A percentile compares a stretch with the other conserved stretches of the same genome.
phyloP scores from a whole-genome alignment of 2,888 invertebrate genomes.

The Micoletzkya japonica region DNA sequence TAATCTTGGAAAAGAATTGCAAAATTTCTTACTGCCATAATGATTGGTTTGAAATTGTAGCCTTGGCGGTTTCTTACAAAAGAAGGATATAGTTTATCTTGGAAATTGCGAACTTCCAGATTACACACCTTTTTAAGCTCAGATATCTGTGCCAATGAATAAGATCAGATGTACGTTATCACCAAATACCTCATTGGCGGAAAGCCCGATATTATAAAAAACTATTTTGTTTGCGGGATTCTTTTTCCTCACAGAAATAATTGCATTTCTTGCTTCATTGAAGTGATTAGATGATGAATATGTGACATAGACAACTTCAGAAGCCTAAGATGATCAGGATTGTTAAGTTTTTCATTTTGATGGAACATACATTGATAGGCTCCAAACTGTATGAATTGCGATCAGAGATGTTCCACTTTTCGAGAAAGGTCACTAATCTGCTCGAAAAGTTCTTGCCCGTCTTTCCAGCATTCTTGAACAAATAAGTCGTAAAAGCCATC shows the following conservation, averaged over 20 bases:
- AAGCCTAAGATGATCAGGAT: background rate
- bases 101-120: slow-evolving; percentile 18
- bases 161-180: too few relatives aligned
- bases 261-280: slow-evolving; percentile 5
- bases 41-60: slow-evolving; percentile 29
- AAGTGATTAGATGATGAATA: slow-evolving; percentile 26
- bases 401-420: slow-evolving; percentile 12
- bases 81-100: background rate
- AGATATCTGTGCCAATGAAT: too few relatives aligned
- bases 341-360: too few relatives aligned
- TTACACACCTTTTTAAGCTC: slow-evolving; percentile 26
- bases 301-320: background rate
- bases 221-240: slow-evolving; percentile 10
- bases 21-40: slow-evolving; percentile 28
- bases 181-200: background rate
- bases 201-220: slow-evolving; percentile 24
- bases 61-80: background rate
- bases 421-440: background rate
- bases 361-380: background rate
- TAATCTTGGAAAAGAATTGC: too few relatives aligned
- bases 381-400: background rate
- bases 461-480: too few relatives aligned
- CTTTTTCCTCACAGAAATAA: background rate
- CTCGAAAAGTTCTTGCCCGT: slow-evolving; percentile 21
- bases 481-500: too few relatives aligned